Evolutionary conservation across 2,888 invertebrate species (phyloP).

Genomic region (Mystacides longicornis): DNA sequence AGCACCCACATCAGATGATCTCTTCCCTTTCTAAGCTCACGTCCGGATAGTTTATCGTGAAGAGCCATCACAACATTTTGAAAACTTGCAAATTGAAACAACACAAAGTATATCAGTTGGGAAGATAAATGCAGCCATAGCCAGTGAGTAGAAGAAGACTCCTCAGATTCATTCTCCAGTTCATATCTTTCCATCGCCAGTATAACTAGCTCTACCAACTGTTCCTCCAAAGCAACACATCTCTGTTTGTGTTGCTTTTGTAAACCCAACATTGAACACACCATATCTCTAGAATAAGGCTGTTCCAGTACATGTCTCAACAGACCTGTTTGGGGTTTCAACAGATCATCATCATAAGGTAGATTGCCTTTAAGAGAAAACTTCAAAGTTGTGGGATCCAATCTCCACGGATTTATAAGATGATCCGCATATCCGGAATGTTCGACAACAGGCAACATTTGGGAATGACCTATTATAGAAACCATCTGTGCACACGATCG

Average conservation of each 20-base stretch:
- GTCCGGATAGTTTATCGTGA: conserved; percentile 72
- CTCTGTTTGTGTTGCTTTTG: conserved; percentile 88
- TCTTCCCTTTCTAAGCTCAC: conserved; percentile 80
- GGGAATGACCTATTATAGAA: conserved; percentile 81
- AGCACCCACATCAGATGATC: conserved; percentile 99
- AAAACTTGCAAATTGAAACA: conserved; percentile 91
- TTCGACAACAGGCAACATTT: conserved; percentile 90
- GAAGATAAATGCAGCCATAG: conserved; percentile 91
- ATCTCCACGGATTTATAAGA: conserved; percentile 85
- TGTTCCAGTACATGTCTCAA: conserved; percentile 88
- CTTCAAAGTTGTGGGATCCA: conserved; percentile 74
- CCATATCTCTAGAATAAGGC: conserved; percentile 93
- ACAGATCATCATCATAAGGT: conserved; percentile 81
- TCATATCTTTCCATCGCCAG: conserved; percentile 90
- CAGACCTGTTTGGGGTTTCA: conserved; percentile 82
- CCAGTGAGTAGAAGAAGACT: conserved; percentile 63
- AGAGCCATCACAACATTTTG: conserved; percentile 86
- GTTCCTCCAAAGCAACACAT: conserved; percentile 86
- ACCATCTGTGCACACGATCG: conserved; percentile 93
- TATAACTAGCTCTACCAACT: conserved; percentile 84
- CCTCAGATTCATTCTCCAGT: conserved; percentile 52
- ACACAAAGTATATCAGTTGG: conserved; percentile 89
- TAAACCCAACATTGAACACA: conserved; percentile 87
- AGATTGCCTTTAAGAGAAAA: conserved; percentile 61
- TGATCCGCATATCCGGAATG: conserved; percentile 87